Base-by-base conservation (phyloP, 2,797 vertebrate genomes). In the Pagetopsis macropterus region DNA sequence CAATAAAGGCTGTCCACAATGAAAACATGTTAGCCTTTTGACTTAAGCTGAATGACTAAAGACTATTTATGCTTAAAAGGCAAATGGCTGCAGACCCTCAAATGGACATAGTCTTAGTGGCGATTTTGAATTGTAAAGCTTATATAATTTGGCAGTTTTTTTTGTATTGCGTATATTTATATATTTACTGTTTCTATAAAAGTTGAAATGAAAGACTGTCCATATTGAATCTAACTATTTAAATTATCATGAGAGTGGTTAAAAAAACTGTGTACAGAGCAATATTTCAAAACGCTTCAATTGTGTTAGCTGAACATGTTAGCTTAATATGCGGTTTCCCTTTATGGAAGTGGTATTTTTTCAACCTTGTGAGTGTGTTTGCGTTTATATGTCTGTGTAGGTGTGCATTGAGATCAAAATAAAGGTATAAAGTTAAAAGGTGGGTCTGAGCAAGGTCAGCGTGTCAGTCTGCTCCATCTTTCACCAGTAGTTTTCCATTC, bases 241-340 rank as follows among this genome's bases (percentile, higher is more conserved):
- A 27, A 67, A 61, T 33, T 10, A 33, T 41, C 48, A 58, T 23
- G 14, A 46, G 48, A 60, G 46, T 21, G 15, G 9, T 11, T 37
- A 9, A 54, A 9, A 43, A 61, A 56, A 62, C 1, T 27, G 6
- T 58, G 19, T 51, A 40, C 27, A 51, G 51, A 52, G 48, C 54
- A 46, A 57, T 52, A 23, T 45, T 52, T 48, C 12, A 17, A 27
- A 31, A 1, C n/a, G 13, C 44, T 51, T 51, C 13, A 57, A 1
- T 21, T 3, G 21, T 49, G 44, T 60, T 49, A 44, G 31, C n/a
- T 21, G 21, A 62, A 48, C 57, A 27, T 54, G 33, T 60, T 48
- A 70, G 19, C 44, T 46, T 19, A 60, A 66, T 60, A 43, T 54
- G 21, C 60, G 21, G 41, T 65, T 71, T 59, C 8, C 8, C 23